Evolutionary conservation across 1,140 invertebrate genomes (phyloP).

Genomic region (Atta cephalotes): DNA sequence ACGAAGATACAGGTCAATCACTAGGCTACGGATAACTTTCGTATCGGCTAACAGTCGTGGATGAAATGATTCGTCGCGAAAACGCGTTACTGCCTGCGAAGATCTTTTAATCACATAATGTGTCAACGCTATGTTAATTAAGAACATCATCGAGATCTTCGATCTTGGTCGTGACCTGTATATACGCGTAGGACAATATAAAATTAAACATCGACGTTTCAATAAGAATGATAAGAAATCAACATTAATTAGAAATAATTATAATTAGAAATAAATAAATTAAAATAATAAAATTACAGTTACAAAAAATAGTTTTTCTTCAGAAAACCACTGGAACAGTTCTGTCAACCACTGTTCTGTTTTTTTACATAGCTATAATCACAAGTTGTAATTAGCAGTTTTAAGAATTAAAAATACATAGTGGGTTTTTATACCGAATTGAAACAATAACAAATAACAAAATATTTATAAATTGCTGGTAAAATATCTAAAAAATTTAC

Average conservation of each 20-base stretch:
- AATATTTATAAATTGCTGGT: neutral
- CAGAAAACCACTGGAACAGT: neutral
- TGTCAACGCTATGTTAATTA: neutral
- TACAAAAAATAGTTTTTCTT: conserved; percentile 14
- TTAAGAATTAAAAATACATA: neutral
- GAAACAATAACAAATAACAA: neutral
- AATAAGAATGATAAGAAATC: neutral
- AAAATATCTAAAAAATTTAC: neutral
- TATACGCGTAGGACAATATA: neutral
- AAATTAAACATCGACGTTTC: neutral
- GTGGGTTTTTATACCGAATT: neutral
- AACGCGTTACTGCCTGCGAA: neutral
- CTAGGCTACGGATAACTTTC: conserved; percentile 71
- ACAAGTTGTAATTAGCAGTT: neutral
- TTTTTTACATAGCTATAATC: neutral
- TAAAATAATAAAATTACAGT: neutral
- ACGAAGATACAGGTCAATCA: conserved; percentile 83
- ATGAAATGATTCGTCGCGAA: conserved; percentile 25
- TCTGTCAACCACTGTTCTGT: neutral
- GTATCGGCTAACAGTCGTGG: conserved; percentile 44
- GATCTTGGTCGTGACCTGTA: conserved; percentile 6
- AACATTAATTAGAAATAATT: neutral
- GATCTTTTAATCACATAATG: neutral
- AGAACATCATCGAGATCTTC: neutral
- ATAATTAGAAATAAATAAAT: neutral